Percentiles rank a stretch among this genome's conserved stretches.
Evolutionary conservation across 2,113 vertebrate genomes (phyloP).

Genomic region (Zosterops hypoxanthus): DNA sequence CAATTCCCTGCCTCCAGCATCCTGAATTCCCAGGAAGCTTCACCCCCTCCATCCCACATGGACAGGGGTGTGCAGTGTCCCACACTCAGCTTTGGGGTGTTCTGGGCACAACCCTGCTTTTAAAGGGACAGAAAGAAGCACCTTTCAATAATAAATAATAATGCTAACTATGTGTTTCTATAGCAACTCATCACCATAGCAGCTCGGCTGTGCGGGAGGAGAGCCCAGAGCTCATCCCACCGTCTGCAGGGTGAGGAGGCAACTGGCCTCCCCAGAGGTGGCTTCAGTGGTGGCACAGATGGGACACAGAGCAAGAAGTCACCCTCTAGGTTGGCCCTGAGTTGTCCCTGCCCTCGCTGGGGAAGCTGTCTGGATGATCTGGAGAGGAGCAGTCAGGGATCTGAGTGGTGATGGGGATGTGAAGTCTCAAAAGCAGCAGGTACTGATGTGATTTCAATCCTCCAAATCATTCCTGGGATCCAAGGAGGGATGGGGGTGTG

Average conservation of each 20-base stretch:
- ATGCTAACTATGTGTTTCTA: conserved; percentile 68
- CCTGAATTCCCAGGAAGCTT: background rate
- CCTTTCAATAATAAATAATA: conserved; percentile 67
- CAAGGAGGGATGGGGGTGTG: background rate
- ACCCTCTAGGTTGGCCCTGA: background rate
- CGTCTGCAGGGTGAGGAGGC: conserved; percentile 48
- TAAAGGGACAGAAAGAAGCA: conserved; percentile 32
- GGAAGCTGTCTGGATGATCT: background rate
- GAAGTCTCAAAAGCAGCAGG: background rate
- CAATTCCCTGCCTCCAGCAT: background rate
- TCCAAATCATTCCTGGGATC: background rate
- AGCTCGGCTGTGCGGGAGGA: conserved; percentile 22
- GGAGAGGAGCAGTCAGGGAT: background rate
- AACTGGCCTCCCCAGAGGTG: background rate
- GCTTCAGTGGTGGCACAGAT: background rate
- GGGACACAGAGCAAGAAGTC: background rate
- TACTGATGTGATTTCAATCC: fast-evolving
- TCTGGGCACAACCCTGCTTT: background rate
- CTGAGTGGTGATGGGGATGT: background rate
- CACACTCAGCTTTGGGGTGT: background rate
- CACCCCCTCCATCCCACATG: background rate
- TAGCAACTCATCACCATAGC: conserved; percentile 73
- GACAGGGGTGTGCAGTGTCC: background rate
- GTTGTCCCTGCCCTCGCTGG: background rate
- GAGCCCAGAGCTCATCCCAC: conserved; percentile 38